Percentiles rank a stretch among this genome's conserved stretches.
These are phyloP conservation scores for Thripadectes ignobilis DNA, from an alignment of 2,797 vertebrate species.

Conservation along the genomic window DNA sequence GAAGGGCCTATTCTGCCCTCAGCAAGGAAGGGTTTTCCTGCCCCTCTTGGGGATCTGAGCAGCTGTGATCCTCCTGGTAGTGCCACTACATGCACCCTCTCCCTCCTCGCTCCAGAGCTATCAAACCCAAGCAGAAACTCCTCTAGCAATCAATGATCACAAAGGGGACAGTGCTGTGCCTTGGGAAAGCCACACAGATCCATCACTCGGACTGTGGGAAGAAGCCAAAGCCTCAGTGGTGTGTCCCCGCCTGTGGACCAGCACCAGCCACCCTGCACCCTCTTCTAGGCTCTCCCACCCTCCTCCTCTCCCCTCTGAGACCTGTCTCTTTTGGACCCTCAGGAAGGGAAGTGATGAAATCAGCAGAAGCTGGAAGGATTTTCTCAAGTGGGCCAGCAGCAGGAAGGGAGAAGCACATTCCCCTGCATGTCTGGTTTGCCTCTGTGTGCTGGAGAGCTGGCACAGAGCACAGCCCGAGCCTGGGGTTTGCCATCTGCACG, in stretches of 20 bases:
- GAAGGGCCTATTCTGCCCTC: neutral
- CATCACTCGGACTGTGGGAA: neutral
- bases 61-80: neutral
- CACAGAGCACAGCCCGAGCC: neutral
- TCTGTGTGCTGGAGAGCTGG: neutral
- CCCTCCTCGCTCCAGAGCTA: neutral
- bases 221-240: neutral
- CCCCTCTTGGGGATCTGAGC: neutral
- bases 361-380: conserved; percentile 1
- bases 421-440: neutral
- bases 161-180: neutral
- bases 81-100: neutral
- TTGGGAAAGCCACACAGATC: neutral
- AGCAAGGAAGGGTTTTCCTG: neutral
- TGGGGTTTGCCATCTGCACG: neutral
- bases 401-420: neutral
- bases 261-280: neutral
- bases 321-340: neutral
- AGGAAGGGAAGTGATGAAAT: neutral
- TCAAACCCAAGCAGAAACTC: neutral
- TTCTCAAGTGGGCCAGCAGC: conserved; percentile 6
- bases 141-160: neutral
- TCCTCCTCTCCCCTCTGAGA: neutral
- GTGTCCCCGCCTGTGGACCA: neutral
- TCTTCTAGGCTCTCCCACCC: neutral